Evolutionary conservation across 92 coral and sea anemone genomes (phyloP), one percentile per base, ranked within the genome.

Genomic region (Plumapathes pennacea): DNA sequence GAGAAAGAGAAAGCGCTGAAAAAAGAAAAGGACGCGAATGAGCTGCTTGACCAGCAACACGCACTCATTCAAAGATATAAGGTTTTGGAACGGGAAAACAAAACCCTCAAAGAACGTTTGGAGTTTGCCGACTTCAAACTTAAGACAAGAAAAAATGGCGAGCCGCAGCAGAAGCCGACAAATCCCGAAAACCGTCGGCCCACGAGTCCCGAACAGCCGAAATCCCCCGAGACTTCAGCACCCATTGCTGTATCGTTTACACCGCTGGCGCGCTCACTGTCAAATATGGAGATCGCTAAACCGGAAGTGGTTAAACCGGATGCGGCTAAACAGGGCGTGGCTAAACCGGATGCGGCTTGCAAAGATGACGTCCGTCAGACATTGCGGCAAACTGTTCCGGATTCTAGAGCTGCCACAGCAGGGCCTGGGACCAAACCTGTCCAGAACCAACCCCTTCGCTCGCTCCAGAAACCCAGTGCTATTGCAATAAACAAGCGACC

Each of bases 181-280:
- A 20, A 34, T 60, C 27, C 60, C 5, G 27, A 49, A 13, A 43
- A 45, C 24, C 24, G 40, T 23, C 41, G 25, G 45, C 65, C 51
- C 48, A 54, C 29, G 17, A 32, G 33, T 41, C 55, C 19, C 19
- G 44, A 38, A 24, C 67, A n/a, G n/a, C n/a, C n/a, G n/a, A n/a
- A n/a, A n/a, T n/a, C n/a, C n/a, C n/a, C n/a, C n/a, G n/a, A n/a
- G n/a, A n/a, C n/a, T n/a, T n/a, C n/a, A n/a, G n/a, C n/a, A n/a
- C n/a, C n/a, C n/a, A n/a, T n/a, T n/a, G n/a, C n/a, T n/a, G n/a
- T n/a, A n/a, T n/a, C n/a, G 66, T 31, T 71, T 45, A 51, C 85
- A 10, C 62, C 70, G 20, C 80, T 87, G 29, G 78, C 86, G 5
- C 71, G 69, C 12, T 87, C 95, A 13, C 54, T 87, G 71, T 79